Base-by-base conservation (phyloP, 2,797 vertebrate species). In the Phoxinus dragarum region DNA sequence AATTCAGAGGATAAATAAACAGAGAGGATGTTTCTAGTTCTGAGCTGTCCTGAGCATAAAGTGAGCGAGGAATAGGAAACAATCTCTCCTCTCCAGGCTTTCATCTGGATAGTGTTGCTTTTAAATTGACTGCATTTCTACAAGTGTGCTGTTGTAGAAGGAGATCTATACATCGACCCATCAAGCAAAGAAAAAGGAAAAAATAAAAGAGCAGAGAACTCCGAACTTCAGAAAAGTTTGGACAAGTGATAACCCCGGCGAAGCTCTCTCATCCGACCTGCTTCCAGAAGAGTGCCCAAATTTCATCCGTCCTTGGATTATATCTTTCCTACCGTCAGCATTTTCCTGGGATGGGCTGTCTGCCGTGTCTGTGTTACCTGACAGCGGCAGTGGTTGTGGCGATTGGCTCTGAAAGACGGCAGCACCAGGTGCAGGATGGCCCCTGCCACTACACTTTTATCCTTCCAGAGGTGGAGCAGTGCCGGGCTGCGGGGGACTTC, bases 381-480 rank as follows among this genome's bases (percentile, higher is more conserved):
- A 88, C 90, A 88, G 86, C 75, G 42, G 83, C 80, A 52, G 69
- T 86, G 75, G 89, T 89, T 49, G 47, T 84, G 0, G 89, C 52
- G 0, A 83, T 91, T 4, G 87, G 87, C 81, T 91, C 92, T 0
- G 95, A 95, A 84, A 93, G 93, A 72, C 92, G 89, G 78, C 94
- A 94, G 87, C 96, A 97, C 86, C 94, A 72, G 3, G 92, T 97
- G 88, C 95, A 96, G 88, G 95, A 96, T 71, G 96, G 96, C 47
- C 90, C 91, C 80, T 97, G 96, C 92, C 95, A 93, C 89, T 97
- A 96, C 91, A 97, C 96, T 47, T 97, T 97, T 89, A 92, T 97
- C 80, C 93, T 97, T 12, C 96, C 96, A 0, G 96, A 96, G 90
- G 90, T 94, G 88, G 95, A 94, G 66, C 91, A 94, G 90, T 97